Percentiles rank a stretch among this genome's conserved stretches.
These are phyloP conservation scores for Dipodomys ordii DNA, from an alignment of 2,113 vertebrate genomes.

Conservation along the genomic window DNA sequence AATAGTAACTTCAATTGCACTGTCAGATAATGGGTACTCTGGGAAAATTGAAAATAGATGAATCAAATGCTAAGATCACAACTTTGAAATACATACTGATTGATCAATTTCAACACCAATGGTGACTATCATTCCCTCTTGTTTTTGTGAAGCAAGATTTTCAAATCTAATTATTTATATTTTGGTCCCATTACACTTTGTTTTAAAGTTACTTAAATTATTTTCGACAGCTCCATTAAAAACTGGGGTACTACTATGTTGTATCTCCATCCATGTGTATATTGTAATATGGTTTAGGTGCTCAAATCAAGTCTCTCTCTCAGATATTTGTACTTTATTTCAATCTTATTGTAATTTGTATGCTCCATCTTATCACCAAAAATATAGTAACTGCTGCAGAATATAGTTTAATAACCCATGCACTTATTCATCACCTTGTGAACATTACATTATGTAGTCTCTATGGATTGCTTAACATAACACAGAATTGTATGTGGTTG, in stretches of 20 bases:
- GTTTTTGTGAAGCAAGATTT: not conserved
- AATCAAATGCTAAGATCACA: not conserved
- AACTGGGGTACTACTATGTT: not conserved
- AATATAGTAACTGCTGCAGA: not conserved
- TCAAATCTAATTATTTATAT: not conserved
- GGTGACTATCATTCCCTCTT: not conserved
- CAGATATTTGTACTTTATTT: not conserved
- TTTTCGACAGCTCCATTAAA: not conserved
- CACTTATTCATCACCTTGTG: not conserved
- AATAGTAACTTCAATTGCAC: slow-evolving; percentile 36
- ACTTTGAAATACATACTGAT: not conserved
- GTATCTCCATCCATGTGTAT: not conserved
- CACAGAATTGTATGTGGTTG: not conserved
- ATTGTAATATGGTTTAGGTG: not conserved
- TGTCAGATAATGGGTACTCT: slow-evolving; percentile 11
- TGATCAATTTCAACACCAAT: not conserved
- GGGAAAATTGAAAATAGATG: slow-evolving; percentile 7
- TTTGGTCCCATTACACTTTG: not conserved
- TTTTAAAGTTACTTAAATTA: not conserved
- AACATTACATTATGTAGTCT: not conserved
- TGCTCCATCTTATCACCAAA: not conserved
- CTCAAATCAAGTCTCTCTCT: not conserved
- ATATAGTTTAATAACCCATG: not conserved
- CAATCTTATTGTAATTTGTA: not conserved
- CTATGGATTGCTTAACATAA: not conserved